These are phyloP conservation scores for Labeo catla DNA, from an alignment of 2,113 vertebrate species.

Conservation along the genomic window DNA sequence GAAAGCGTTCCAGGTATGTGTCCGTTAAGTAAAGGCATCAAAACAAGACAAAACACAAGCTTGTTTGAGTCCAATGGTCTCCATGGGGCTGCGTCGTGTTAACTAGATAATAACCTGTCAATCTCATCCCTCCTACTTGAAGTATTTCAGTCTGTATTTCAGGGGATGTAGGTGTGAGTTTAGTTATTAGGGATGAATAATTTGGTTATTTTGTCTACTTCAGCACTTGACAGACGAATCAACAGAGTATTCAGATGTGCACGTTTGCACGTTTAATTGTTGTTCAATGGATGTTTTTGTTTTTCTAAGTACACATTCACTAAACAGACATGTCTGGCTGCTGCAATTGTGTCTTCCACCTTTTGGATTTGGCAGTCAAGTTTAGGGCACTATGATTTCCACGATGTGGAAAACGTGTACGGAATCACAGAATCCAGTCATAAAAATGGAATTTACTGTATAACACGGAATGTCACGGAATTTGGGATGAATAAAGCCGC, in stretches of 20 bases:
- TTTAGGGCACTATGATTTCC: too few species aligned
- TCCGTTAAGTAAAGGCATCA: background rate
- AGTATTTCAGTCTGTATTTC: conserved; percentile 13
- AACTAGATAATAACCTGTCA: background rate
- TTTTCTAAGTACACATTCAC: background rate
- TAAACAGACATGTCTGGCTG: too few species aligned
- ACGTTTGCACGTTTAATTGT: background rate
- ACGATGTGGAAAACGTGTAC: too few species aligned
- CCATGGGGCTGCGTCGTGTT: background rate
- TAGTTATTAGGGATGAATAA: background rate
- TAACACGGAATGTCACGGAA: too few species aligned
- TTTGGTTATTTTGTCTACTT: background rate
- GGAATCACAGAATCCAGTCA: too few species aligned
- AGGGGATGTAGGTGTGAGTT: background rate
- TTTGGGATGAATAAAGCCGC: too few species aligned
- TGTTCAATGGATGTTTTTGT: background rate
- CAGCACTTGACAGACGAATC: background rate
- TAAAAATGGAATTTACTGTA: too few species aligned
- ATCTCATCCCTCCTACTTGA: conserved; percentile 22
- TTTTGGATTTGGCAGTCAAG: too few species aligned
- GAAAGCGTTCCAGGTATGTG: background rate
- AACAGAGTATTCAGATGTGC: background rate
- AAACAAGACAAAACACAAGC: background rate
- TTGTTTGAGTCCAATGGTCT: background rate
- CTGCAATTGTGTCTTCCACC: background rate